Base-by-base conservation (phyloP, 2,888 invertebrate genomes). In the Lasioglossum morio region DNA sequence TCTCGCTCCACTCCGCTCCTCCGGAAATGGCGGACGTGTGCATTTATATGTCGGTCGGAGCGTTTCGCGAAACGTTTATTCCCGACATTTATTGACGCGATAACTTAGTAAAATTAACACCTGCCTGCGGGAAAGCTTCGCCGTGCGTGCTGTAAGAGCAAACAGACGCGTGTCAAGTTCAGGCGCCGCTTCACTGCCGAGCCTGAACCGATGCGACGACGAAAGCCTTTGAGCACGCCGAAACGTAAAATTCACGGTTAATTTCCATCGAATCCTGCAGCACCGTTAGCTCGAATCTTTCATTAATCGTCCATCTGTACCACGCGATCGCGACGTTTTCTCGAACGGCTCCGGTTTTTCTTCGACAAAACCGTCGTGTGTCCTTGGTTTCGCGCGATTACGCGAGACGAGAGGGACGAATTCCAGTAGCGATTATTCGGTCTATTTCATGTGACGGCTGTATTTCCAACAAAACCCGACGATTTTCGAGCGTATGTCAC, bases 71-170 rank as follows among this genome's bases (percentile, higher is more conserved):
- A 81, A 37, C 83, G 74, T 86, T 80, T 74, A 81, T 72, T 80
- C 75, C 73, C 40, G 89, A 84, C 89, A 78, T 86, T 90, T 89
- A 90, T 89, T 88, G 89, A 86, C 86, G 89, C 80, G 89, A 82
- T 90, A 90, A 89, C 86, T 89, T 82, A 80, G 90, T 69, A 75
- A 86, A 89, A 89, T 89, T 89, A 89, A 90, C 90, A 79, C 90
- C 76, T 78, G 86, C 66, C 81, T 76, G 69, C 74, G 77, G 84
- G 40, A 82, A 83, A 81, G 70, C 53, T 74, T 46, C 30, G 16
- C 53, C 74, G 90, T 73, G 77, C 27, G 48, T 14, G 72, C 69
- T 77, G 73, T 10, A 19, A 43, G 60, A 73, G 53, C 27, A 73
- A 75, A 77, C 72, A 63, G 66, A 77, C 23, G 63, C 63, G 82